These are phyloP conservation scores for Hermaeophaga mercurialis DNA, from an alignment of 2,888 invertebrate species.

Conservation along the genomic window DNA sequence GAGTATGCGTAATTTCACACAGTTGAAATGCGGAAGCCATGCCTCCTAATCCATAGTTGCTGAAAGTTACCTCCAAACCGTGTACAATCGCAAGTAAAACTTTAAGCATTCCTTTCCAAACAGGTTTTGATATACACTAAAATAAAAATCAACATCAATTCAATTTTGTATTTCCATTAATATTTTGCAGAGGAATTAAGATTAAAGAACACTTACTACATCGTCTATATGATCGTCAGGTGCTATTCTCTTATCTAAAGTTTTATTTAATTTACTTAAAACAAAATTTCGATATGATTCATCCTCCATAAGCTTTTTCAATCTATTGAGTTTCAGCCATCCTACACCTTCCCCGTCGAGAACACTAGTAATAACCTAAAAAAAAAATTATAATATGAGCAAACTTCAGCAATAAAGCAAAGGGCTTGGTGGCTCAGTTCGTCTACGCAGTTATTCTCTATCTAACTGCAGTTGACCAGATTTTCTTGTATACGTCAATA, in stretches of 20 bases:
- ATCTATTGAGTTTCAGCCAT: constrained; percentile 90
- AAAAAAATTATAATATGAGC: constrained; percentile 19
- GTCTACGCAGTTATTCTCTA: no score
- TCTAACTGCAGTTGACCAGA: no score
- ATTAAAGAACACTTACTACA: constrained; percentile 71
- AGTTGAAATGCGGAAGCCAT: constrained; percentile 97
- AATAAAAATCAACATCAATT: constrained; percentile 40
- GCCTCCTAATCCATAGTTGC: constrained; percentile 93
- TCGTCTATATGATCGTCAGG: constrained; percentile 98
- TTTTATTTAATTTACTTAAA: constrained; percentile 91
- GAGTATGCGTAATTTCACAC: constrained; percentile 98
- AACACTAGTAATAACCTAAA: constrained; percentile 77
- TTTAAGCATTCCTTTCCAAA: constrained; percentile 97
- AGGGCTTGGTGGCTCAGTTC: no score
- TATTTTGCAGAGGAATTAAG: no score
- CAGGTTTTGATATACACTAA: constrained; percentile 84
- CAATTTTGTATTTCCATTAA: background rate
- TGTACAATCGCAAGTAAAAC: constrained; percentile 86
- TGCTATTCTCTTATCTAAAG: constrained; percentile 88
- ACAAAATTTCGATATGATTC: constrained; percentile 97
- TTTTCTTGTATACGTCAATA: no score
- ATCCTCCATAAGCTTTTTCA: constrained; percentile 97
- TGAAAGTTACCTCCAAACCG: constrained; percentile 90
- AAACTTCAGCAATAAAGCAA: no score
- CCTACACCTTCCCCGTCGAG: constrained; percentile 93